Conservation (phyloP, 2,888 invertebrate genomes). For the Abrostola triplasia region DNA sequence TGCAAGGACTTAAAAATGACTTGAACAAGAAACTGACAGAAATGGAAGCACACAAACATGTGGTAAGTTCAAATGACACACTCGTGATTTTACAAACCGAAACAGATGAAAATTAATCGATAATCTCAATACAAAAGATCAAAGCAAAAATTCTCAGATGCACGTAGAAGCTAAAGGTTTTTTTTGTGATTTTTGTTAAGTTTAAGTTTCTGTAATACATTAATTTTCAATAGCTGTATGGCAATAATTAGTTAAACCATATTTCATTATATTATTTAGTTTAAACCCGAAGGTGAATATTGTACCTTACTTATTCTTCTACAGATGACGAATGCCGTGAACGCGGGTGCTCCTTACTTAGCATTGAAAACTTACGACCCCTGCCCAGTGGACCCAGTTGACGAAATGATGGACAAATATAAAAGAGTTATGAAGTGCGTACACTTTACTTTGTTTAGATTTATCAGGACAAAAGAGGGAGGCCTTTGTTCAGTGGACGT, state of each 20-base stretch:
- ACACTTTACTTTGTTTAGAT: background rate
- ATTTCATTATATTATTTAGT: no score
- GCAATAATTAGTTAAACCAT: no score
- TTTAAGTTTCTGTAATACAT: no score
- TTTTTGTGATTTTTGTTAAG: no score
- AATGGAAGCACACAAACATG: constrained; percentile 70
- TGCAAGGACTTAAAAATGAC: constrained; percentile 83
- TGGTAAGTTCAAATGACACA: constrained; percentile 58
- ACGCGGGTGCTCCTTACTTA: constrained; percentile 88
- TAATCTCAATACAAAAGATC: no score
- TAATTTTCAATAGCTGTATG: no score
- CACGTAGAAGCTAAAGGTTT: no score
- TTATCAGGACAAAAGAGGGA: no score
- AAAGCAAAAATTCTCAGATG: no score
- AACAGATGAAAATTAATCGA: no score
- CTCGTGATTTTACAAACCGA: no score
- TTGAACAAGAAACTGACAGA: constrained; percentile 86
- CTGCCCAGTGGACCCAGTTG: constrained; percentile 72
- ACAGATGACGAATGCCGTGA: constrained; percentile 86
- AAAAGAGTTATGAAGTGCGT: constrained; percentile 68
- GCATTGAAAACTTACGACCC: constrained; percentile 84
- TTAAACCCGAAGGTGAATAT: background rate
- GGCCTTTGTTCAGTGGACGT: no score
- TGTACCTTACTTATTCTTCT: background rate
- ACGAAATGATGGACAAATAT: constrained; percentile 68